Conservation (phyloP, 2,888 invertebrate genomes). For the Himalopsyche japonica region DNA sequence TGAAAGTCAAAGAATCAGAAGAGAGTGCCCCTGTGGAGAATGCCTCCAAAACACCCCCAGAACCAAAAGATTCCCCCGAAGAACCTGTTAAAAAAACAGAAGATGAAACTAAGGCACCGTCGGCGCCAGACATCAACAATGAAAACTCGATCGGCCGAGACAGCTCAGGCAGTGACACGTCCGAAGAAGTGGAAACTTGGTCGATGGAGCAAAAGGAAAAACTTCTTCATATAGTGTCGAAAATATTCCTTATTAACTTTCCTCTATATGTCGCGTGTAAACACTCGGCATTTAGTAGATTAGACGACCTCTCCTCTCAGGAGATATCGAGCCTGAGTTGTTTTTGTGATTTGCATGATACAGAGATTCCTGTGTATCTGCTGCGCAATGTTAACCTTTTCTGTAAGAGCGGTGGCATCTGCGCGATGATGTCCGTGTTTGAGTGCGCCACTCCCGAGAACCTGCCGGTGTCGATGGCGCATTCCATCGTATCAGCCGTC, state of each 20-base stretch:
- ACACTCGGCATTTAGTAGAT: slow-evolving; percentile 77
- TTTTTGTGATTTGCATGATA: slow-evolving; percentile 91
- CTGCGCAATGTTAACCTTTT: slow-evolving; percentile 91
- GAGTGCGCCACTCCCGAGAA: slow-evolving; percentile 72
- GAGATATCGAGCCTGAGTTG: slow-evolving; percentile 79
- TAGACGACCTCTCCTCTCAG: slow-evolving; percentile 82
- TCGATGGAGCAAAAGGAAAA: slow-evolving; percentile 84
- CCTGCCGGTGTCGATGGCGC: slow-evolving; percentile 85
- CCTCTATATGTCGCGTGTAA: slow-evolving; percentile 87
- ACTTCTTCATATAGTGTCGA: slow-evolving; percentile 83
- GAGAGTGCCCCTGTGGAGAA: slow-evolving; percentile 41
- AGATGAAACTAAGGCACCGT: slow-evolving; percentile 40
- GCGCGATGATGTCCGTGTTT: slow-evolving; percentile 85
- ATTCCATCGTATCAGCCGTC: slow-evolving; percentile 88
- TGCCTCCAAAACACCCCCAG: slow-evolving; percentile 42
- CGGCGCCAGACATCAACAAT: slow-evolving; percentile 34
- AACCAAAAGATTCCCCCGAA: slow-evolving; percentile 45
- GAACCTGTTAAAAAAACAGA: slow-evolving; percentile 47
- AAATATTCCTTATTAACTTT: slow-evolving; percentile 87
- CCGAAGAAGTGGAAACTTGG: slow-evolving; percentile 64
- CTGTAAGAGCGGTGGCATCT: slow-evolving; percentile 88
- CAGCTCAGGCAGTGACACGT: slow-evolving; percentile 39
- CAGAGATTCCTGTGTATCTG: slow-evolving; percentile 88
- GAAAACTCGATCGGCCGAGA: slow-evolving; percentile 31
- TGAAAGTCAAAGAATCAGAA: slow-evolving; percentile 45